Base-by-base conservation (phyloP, 2,888 invertebrate species). In the Bursaphelenchus okinawaensis region DNA sequence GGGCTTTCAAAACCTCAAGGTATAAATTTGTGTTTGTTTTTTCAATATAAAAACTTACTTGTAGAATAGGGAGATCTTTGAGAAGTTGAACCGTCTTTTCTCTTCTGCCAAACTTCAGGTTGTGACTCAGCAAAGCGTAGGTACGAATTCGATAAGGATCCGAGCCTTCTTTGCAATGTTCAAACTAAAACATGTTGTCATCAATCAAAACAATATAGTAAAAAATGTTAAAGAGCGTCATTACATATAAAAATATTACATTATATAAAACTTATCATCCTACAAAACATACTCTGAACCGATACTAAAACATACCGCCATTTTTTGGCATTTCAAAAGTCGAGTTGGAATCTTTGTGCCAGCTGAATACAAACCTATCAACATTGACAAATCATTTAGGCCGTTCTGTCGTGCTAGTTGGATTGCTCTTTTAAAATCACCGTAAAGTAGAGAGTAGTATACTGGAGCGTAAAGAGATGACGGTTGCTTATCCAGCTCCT, bases 131-230 rank as follows among this genome's bases (percentile, higher is more conserved):
- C 19, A 59, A 27, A 22, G 50, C 52, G 23, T 59, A 59, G 50
- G 40, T 23, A n/a, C 26, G 60, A 20, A 20, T 31, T n/a, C 60
- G 31, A 24, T 51, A 59, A n/a, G 24, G 60, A 59, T 59, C 60
- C 9, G 60, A 40, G 3, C 40, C 40, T 40, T 40, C 40, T 40
- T n/a, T 12, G n/a, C 40, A 40, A 40, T 40, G 40, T n/a, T 40
- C 40, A 40, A 40, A 40, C 40, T 40, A 40, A 40, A 40, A 40
- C n/a, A n/a, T n/a, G n/a, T n/a, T n/a, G n/a, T n/a, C n/a, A n/a
- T n/a, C n/a, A n/a, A n/a, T n/a, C n/a, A n/a, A n/a, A n/a, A n/a
- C n/a, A n/a, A n/a, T n/a, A n/a, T n/a, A n/a, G n/a, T n/a, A n/a
- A n/a, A n/a, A n/a, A n/a, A n/a, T n/a, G n/a, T n/a, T n/a, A n/a